These are phyloP conservation scores for Oceanodroma tethys DNA, from an alignment of 2,113 vertebrate species.

Conservation along the genomic window DNA sequence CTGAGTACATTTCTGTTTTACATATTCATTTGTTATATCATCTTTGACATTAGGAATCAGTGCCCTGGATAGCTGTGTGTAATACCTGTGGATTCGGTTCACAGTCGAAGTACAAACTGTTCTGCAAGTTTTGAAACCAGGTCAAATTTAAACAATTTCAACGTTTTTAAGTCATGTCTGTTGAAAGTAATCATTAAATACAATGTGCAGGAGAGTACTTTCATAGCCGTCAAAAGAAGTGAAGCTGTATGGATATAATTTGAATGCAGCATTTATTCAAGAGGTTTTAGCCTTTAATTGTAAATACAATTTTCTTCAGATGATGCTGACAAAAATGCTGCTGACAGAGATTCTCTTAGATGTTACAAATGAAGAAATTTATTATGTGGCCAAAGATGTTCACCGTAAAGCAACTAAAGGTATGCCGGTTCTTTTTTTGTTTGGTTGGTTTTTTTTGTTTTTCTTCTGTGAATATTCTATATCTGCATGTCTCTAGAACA, in stretches of 20 bases:
- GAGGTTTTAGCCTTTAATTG: not conserved
- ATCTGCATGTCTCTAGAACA: conserved; percentile 74
- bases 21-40: not conserved
- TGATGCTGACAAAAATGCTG: conserved; percentile 94
- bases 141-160: not conserved
- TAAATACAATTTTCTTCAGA: conserved; percentile 69
- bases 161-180: not conserved
- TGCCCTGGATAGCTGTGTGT: not conserved
- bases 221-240: not conserved
- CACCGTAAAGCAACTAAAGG: conserved; percentile 98
- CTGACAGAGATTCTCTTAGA: conserved; percentile 96
- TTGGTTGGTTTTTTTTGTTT: not conserved
- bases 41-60: not conserved
- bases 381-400: conserved; percentile 88
- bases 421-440: conserved; percentile 21
- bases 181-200: not conserved
- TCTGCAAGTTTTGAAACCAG: not conserved
- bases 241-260: not conserved
- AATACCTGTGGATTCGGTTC: not conserved
- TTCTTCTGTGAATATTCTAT: conserved; percentile 55
- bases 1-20: not conserved
- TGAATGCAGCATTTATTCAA: not conserved
- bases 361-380: conserved; percentile 97
- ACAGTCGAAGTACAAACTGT: not conserved
- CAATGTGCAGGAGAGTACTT: not conserved